phyloP scores from a whole-genome alignment of 2,797 vertebrate genomes.

The Coregonus suidteri region DNA sequence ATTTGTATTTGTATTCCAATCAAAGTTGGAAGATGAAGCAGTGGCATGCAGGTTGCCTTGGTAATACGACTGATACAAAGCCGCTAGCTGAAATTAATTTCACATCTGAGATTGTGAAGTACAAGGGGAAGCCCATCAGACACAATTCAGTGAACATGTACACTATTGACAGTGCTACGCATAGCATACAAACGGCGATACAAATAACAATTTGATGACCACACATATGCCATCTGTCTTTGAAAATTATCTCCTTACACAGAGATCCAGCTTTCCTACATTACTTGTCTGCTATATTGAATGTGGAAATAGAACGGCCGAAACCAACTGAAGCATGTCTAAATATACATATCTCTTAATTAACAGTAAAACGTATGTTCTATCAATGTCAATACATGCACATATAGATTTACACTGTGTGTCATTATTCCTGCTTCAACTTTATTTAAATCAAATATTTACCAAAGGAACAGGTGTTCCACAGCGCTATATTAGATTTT shows the following conservation, averaged over 20 bases:
- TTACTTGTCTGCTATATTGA: neutral
- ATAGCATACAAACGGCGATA: neutral
- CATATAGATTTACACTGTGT: neutral
- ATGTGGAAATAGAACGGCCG: neutral
- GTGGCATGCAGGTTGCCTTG: constrained; percentile 53
- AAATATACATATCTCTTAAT: neutral
- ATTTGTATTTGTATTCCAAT: constrained; percentile 33
- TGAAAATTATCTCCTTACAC: neutral
- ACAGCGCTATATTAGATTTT: constrained; percentile 3
- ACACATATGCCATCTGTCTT: neutral
- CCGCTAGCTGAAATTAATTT: constrained; percentile 34
- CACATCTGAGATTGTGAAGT: constrained; percentile 27
- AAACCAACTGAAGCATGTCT: neutral
- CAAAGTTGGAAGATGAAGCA: constrained; percentile 49
- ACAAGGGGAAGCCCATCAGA: constrained; percentile 19
- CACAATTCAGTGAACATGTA: constrained; percentile 7
- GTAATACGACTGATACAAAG: constrained; percentile 47
- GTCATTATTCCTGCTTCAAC: neutral
- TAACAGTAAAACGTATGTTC: neutral
- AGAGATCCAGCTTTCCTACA: constrained; percentile 2
- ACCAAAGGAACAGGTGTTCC: constrained; percentile 32
- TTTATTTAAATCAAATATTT: neutral
- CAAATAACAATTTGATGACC: neutral
- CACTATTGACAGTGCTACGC: neutral
- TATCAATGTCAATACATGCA: neutral